Percentiles rank a stretch among this genome's conserved stretches.
Evolutionary conservation across 2,888 invertebrate species (phyloP).

Genomic region (Drosophila kambysellisi): DNA sequence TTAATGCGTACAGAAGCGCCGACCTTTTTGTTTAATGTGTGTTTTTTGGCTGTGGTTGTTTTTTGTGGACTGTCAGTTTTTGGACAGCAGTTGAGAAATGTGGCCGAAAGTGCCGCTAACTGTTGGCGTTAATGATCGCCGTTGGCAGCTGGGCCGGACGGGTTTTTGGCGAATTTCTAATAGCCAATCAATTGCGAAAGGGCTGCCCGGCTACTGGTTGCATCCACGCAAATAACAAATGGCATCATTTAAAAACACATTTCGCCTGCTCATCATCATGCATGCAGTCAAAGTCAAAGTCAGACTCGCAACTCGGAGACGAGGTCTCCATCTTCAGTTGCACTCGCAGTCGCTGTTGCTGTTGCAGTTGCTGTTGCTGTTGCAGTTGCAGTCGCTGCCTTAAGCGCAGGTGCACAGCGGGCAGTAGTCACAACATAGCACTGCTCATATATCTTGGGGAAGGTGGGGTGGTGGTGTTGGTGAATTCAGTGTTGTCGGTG

Average conservation of each 20-base stretch:
- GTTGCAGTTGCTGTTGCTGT: slow-evolving; percentile 15
- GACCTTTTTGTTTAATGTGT: slow-evolving; percentile 59
- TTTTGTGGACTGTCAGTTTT: slow-evolving; percentile 45
- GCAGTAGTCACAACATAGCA: slow-evolving; percentile 73
- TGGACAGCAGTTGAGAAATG: slow-evolving; percentile 58
- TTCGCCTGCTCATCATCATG: slow-evolving; percentile 66
- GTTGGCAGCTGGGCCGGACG: slow-evolving; percentile 32
- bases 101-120: slow-evolving; percentile 63
- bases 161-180: slow-evolving; percentile 50
- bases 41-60: slow-evolving; percentile 15
- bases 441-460: slow-evolving; percentile 70
- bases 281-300: slow-evolving; percentile 18
- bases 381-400: slow-evolving; percentile 2
- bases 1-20: slow-evolving; percentile 66
- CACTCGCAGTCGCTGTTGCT: neutral
- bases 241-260: slow-evolving; percentile 83
- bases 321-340: slow-evolving; percentile 35
- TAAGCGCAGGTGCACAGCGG: slow-evolving; percentile 80
- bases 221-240: slow-evolving; percentile 76
- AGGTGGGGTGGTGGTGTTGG: slow-evolving; percentile 2
- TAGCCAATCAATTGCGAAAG: slow-evolving; percentile 57
- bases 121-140: slow-evolving; percentile 66
- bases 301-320: slow-evolving; percentile 28
- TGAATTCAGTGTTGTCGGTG: neutral
- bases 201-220: slow-evolving; percentile 62